Percentiles rank a stretch among this genome's conserved stretches.
These are phyloP conservation scores for Philaenus spumarius DNA, from an alignment of 1,140 invertebrate genomes.

Conservation along the genomic window DNA sequence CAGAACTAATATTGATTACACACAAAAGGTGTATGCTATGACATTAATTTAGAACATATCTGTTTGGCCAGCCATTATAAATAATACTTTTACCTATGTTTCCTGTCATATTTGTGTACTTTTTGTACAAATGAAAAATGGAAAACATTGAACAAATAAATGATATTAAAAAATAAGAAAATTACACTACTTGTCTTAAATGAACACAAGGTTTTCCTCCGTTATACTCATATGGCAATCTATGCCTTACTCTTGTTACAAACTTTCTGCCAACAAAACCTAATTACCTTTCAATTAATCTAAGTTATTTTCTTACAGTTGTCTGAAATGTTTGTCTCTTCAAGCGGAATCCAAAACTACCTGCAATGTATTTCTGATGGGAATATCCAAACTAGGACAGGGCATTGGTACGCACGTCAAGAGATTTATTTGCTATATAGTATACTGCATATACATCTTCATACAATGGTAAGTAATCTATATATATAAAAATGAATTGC, in stretches of 20 bases:
- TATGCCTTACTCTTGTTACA: not conserved
- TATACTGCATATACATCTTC: slow-evolving; percentile 21
- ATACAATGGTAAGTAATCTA: slow-evolving; percentile 22
- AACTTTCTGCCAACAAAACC: not conserved
- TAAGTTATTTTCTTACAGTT: slow-evolving; percentile 17
- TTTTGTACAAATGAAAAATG: too few relatives aligned
- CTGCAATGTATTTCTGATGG: slow-evolving; percentile 13
- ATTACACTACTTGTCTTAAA: too few relatives aligned
- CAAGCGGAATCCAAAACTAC: slow-evolving; percentile 20
- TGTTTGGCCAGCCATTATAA: too few relatives aligned
- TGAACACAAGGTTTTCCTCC: too few relatives aligned
- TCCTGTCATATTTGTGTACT: too few relatives aligned
- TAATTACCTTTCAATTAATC: not conserved
- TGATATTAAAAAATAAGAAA: too few relatives aligned
- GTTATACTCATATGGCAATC: not conserved
- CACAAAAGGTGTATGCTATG: too few relatives aligned
- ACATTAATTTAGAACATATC: too few relatives aligned
- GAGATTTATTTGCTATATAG: slow-evolving; percentile 22
- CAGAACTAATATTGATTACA: too few relatives aligned
- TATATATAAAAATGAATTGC: too few relatives aligned
- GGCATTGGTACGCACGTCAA: slow-evolving; percentile 28
- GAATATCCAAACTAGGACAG: slow-evolving; percentile 6
- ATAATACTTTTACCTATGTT: too few relatives aligned
- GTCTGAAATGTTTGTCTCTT: slow-evolving; percentile 16
- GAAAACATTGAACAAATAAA: too few relatives aligned